Evolutionary conservation across 2,888 invertebrate genomes (phyloP).

Genomic region (Yponomeuta evonymella): DNA sequence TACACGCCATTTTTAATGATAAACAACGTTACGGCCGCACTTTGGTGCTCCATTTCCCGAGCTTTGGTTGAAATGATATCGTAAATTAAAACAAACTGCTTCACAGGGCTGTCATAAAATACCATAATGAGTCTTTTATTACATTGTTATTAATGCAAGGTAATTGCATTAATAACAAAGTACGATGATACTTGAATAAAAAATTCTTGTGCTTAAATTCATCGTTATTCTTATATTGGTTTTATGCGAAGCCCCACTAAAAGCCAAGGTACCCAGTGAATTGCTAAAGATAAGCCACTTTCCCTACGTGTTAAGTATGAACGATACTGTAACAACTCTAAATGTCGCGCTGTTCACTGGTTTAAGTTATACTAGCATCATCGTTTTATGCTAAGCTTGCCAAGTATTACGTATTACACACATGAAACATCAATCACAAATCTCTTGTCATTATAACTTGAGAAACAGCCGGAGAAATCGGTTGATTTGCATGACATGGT

Average conservation of each 20-base stretch:
- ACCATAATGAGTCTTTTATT: slow-evolving; percentile 1
- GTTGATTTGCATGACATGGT: slow-evolving; percentile 10
- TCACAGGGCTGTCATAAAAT: slow-evolving; percentile 3
- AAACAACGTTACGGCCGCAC: not conserved
- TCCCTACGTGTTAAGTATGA: too few species aligned
- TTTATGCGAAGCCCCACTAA: not conserved
- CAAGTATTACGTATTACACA: not conserved
- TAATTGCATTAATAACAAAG: slow-evolving; percentile 10
- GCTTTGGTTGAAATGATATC: not conserved
- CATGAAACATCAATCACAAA: slow-evolving; percentile 7
- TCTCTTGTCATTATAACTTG: slow-evolving; percentile 8
- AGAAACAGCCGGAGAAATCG: not conserved
- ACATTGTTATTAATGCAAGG: not conserved
- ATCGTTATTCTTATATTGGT: not conserved
- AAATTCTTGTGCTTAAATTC: not conserved
- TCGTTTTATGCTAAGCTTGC: not conserved
- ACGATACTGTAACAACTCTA: too few species aligned
- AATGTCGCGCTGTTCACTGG: too few species aligned
- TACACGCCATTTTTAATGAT: not conserved
- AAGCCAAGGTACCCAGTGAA: too few species aligned
- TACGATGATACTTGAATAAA: not conserved
- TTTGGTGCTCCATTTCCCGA: not conserved
- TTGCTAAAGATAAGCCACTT: too few species aligned
- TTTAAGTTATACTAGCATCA: too few species aligned
- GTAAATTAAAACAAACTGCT: slow-evolving; percentile 9